Percentiles rank a stretch among this genome's conserved stretches.
Evolutionary conservation across 2,888 invertebrate species (phyloP).

Genomic region (Acanthosepion esculentum): DNA sequence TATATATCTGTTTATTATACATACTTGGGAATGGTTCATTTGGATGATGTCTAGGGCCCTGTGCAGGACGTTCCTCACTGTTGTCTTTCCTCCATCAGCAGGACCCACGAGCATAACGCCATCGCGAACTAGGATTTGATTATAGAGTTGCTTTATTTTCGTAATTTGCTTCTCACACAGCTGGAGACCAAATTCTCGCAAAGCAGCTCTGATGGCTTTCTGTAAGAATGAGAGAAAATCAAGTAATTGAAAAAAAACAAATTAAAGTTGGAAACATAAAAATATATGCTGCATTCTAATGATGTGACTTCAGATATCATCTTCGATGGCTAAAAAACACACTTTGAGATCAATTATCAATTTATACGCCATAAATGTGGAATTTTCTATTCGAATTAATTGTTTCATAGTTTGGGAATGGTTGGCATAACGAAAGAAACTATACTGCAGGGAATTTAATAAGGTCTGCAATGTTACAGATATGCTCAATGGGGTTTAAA

Average conservation of each 20-base stretch:
- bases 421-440: too few relatives aligned
- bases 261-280: too few relatives aligned
- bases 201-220: conserved; percentile 73
- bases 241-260: neutral
- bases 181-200: conserved; percentile 72
- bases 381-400: too few relatives aligned
- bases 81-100: conserved; percentile 74
- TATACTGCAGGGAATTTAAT: too few relatives aligned
- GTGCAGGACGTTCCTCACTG: conserved; percentile 73
- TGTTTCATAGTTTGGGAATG: too few relatives aligned
- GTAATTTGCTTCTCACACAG: conserved; percentile 73
- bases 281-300: too few relatives aligned
- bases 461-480: too few relatives aligned
- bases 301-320: too few relatives aligned
- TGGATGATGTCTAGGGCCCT: conserved; percentile 73
- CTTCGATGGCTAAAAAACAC: too few relatives aligned
- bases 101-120: conserved; percentile 75
- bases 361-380: too few relatives aligned
- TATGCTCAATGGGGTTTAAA: too few relatives aligned
- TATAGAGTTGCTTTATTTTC: conserved; percentile 74
- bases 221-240: conserved; percentile 53
- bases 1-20: conserved; percentile 40
- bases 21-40: conserved; percentile 63
- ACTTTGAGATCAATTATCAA: too few relatives aligned
- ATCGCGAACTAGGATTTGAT: conserved; percentile 73